These are phyloP conservation scores for Gambusia affinis DNA, from an alignment of 2,113 vertebrate genomes.

Conservation along the genomic window DNA sequence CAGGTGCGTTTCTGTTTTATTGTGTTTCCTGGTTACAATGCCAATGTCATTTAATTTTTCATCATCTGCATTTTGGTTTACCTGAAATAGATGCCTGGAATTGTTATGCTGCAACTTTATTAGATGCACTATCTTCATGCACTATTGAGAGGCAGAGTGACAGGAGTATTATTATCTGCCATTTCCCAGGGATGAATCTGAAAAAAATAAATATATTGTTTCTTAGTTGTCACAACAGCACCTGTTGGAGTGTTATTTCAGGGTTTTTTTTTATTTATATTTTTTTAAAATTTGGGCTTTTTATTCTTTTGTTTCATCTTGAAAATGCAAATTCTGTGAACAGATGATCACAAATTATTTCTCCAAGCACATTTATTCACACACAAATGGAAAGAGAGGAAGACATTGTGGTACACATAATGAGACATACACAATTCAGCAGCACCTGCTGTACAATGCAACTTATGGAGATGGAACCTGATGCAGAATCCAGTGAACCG, in stretches of 20 bases:
- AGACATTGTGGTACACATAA: constrained; percentile 48
- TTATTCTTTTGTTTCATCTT: constrained; percentile 16
- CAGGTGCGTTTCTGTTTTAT: neutral
- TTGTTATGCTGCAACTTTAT: neutral
- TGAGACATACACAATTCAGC: constrained; percentile 58
- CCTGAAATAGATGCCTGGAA: neutral
- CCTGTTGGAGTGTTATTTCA: neutral
- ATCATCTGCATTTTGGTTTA: too few species aligned
- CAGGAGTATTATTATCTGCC: neutral
- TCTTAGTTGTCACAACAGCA: neutral
- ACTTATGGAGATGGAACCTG: constrained; percentile 64
- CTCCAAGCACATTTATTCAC: constrained; percentile 29
- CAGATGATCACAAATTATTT: constrained; percentile 35
- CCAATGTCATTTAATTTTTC: too few species aligned
- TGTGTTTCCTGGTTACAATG: too few species aligned
- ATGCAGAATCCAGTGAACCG: constrained; percentile 61
- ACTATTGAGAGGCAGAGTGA: neutral
- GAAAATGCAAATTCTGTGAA: constrained; percentile 22
- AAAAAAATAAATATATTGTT: too few species aligned
- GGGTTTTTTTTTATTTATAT: neutral
- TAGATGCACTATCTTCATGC: neutral
- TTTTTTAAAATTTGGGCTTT: neutral
- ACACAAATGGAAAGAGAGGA: constrained; percentile 36
- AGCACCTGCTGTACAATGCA: constrained; percentile 59
- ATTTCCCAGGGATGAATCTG: too few species aligned